Base-by-base conservation (phyloP, 2,888 invertebrate genomes). In the Ochropleura plecta region DNA sequence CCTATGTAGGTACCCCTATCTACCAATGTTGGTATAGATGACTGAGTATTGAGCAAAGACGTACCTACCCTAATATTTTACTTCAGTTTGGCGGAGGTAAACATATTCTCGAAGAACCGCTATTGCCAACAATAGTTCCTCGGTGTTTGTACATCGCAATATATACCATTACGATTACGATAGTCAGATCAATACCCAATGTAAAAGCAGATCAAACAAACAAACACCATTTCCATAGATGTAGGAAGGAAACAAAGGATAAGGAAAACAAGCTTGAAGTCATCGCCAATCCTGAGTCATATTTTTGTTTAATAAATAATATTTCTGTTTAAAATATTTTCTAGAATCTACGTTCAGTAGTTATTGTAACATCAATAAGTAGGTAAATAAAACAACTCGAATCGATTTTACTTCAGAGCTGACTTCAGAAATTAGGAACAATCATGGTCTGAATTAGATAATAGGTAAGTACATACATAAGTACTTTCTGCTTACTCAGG, bases 221-320 rank as follows among this genome's bases (percentile, higher is more conserved):
- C 53, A 46, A 20, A 73, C 51, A 20, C 20, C 46, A n/a, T 48
- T 53, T 62, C 10, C 62, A 57, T 48, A 73, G 14, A 60, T 12
- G 40, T 51, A 14, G 18, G 46, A 57, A 63, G n/a, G 53, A 16
- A 75, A 74, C 75, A 75, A 75, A 55, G 76, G 20, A 63, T 76
- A 63, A 74, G 74, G 76, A 63, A 67, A 76, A 76, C 42, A 55
- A 49, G 63, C 42, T 55, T 76, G 48, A 30, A 76, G 20, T 74
- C 74, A 76, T 74, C 63, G 30, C 9, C 55, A 44, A 63, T 57
- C 73, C 74, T 74, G 76, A 74, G 18, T 74, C 74, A 74, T 72
- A 57, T 18, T 42, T 18, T 57, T 30, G 20, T 30, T 30, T 68
- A 2, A 46, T 57, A 9, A 8, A 48, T 69, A 74, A 46, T 42